Evolutionary conservation across 2,888 invertebrate genomes (phyloP).

Genomic region (Mesochorus sp.): DNA sequence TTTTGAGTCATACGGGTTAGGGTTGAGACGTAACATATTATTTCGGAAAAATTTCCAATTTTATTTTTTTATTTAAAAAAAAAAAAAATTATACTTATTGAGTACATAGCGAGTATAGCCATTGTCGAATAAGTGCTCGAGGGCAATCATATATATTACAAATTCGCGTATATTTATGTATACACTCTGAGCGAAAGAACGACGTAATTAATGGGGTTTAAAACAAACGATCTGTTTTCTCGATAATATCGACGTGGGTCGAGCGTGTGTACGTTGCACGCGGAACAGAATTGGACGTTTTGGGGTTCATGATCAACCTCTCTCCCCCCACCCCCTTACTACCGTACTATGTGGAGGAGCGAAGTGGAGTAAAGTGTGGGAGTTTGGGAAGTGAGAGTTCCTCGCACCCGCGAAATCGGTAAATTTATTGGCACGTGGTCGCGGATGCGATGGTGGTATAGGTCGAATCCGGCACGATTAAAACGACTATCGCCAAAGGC

Average conservation of each 20-base stretch:
- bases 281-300: constrained; percentile 25
- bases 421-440: constrained; percentile 58
- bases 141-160: background rate
- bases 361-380: constrained; percentile 31
- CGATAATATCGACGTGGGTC: constrained; percentile 48
- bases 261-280: background rate
- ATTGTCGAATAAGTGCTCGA: background rate
- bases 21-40: no score
- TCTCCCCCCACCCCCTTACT: background rate
- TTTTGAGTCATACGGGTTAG: background rate
- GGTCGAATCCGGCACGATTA: constrained; percentile 50
- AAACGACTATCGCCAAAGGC: constrained; percentile 57
- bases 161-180: background rate
- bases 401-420: constrained; percentile 49
- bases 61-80: no score
- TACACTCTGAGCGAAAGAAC: constrained; percentile 32
- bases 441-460: constrained; percentile 11
- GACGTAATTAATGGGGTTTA: constrained; percentile 39
- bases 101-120: no score
- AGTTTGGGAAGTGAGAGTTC: constrained; percentile 31
- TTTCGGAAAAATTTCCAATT: no score
- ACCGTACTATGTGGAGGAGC: constrained; percentile 16
- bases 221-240: constrained; percentile 37
- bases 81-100: no score
- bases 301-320: constrained; percentile 43